A percentile compares a stretch with the other conserved stretches of the same genome.
Evolutionary conservation across 1,140 invertebrate genomes (phyloP).

Genomic region (Ips nitidus): DNA sequence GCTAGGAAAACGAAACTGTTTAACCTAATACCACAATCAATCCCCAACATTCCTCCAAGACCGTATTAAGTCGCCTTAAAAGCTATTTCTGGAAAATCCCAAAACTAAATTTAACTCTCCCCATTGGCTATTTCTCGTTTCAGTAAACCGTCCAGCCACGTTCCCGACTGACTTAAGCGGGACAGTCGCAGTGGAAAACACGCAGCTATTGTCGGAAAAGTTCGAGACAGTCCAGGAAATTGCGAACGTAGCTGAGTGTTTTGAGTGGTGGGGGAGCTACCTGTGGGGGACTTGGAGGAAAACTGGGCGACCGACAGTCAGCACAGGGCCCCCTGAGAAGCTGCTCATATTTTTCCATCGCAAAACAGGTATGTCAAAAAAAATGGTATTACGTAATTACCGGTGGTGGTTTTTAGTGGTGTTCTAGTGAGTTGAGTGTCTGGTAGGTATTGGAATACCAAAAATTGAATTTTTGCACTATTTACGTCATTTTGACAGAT

Average conservation of each 20-base stretch:
- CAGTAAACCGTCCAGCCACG: background rate
- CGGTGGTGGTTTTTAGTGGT: slow-evolving; percentile 16
- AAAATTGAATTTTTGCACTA: no score
- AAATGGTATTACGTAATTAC: slow-evolving; percentile 23
- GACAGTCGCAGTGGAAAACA: no score
- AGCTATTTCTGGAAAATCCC: background rate
- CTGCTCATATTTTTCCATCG: slow-evolving; percentile 55
- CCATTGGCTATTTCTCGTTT: background rate
- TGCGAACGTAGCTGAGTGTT: no score
- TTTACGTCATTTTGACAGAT: no score
- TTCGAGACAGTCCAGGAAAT: no score
- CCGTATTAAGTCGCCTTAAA: background rate
- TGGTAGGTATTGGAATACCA: background rate
- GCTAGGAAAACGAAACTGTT: no score
- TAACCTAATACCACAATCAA: no score
- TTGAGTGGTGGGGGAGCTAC: slow-evolving; percentile 11
- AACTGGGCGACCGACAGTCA: slow-evolving; percentile 53
- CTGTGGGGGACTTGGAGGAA: background rate
- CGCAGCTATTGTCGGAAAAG: no score
- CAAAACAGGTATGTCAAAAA: slow-evolving; percentile 31
- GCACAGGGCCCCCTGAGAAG: slow-evolving; percentile 57
- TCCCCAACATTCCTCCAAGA: background rate
- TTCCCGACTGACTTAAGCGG: background rate
- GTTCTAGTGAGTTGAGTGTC: slow-evolving; percentile 12
- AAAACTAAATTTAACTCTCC: background rate